Evolutionary conservation across 2,113 vertebrate genomes (phyloP), one percentile per base, ranked within the genome.

Genomic region (Anoura caudifer): DNA sequence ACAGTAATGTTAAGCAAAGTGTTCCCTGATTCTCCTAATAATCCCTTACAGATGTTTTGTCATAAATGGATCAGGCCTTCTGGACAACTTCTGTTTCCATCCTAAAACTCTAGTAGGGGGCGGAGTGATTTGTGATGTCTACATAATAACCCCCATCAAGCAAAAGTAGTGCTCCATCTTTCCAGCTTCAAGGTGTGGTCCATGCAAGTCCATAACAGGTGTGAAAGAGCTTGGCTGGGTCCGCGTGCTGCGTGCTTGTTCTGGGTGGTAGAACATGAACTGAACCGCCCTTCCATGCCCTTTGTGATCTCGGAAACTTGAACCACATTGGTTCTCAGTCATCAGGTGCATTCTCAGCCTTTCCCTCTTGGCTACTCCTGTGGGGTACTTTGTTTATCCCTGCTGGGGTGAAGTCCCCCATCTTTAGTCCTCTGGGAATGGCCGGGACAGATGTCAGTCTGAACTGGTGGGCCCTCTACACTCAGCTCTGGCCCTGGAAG

Each of bases 181-280:
- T 54, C 31, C 2, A 31, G 24, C 45, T n/a, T 50, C 12, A 22
- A 6, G 56, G 11, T 61, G 20, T n/a, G 90, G 15, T 2, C 33
- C 1, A 0, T 45, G 69, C 3, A 8, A 24, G 47, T 15, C 16
- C 14, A 4, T 50, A 52, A 47, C 13, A 36, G 0, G 4, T 5
- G 2, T 5, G 43, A 7, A n/a, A 9, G 43, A 16, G 31, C 16
- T n/a, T 15, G 41, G 16, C 31, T 12, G 31, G 22, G 19, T 4
- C 0, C 9, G 2, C 12, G 1, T 1, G 2, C 45, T 19, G 33
- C 69, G 9, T 67, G 20, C 52, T 52, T 22, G 15, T 20, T 36
- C 0, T 0, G 12, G 43, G 38, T n/a, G 10, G 36, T 12, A 13
- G 38, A n/a, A 38, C 2, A 1, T 2, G 36, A n/a, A 1, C 8